Evolutionary conservation across 2,888 invertebrate species (phyloP).

Genomic region (Lordiphosa fenestrarum): DNA sequence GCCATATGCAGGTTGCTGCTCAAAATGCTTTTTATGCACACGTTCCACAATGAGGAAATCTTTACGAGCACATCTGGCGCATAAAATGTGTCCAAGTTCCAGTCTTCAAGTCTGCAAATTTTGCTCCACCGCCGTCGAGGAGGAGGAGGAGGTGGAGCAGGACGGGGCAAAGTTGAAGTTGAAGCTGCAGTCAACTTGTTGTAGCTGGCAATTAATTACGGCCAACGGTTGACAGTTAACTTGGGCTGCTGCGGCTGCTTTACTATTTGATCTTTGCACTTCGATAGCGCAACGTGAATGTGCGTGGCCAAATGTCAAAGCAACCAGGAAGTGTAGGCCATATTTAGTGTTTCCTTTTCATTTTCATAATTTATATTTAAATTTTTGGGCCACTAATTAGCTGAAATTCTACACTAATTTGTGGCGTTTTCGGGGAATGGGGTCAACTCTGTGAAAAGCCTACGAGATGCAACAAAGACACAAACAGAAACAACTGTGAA

Average conservation of each 20-base stretch:
- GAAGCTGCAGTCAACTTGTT: conserved; percentile 41
- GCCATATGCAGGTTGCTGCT: conserved; percentile 32
- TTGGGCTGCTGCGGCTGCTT: conserved; percentile 41
- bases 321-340: conserved; percentile 56
- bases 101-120: conserved; percentile 8
- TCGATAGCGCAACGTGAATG: conserved; percentile 56
- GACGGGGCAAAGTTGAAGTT: conserved; percentile 42
- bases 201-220: conserved; percentile 67
- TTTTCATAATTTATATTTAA: conserved; percentile 43
- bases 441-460: conserved; percentile 54
- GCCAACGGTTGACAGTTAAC: conserved; percentile 59
- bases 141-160: conserved; percentile 4
- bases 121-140: not conserved
- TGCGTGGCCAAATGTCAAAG: conserved; percentile 27
- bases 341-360: not conserved
- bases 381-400: conserved; percentile 50
- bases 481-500: conserved; percentile 43
- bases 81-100: conserved; percentile 57
- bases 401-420: conserved; percentile 53
- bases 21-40: conserved; percentile 71
- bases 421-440: conserved; percentile 36
- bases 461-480: conserved; percentile 34
- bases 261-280: conserved; percentile 74
- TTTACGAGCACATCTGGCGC: conserved; percentile 73
- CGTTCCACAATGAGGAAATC: conserved; percentile 71